A percentile compares a stretch with the other conserved stretches of the same genome.
Conservation (phyloP, 2,888 invertebrate species). For the Morpho deidamia region DNA sequence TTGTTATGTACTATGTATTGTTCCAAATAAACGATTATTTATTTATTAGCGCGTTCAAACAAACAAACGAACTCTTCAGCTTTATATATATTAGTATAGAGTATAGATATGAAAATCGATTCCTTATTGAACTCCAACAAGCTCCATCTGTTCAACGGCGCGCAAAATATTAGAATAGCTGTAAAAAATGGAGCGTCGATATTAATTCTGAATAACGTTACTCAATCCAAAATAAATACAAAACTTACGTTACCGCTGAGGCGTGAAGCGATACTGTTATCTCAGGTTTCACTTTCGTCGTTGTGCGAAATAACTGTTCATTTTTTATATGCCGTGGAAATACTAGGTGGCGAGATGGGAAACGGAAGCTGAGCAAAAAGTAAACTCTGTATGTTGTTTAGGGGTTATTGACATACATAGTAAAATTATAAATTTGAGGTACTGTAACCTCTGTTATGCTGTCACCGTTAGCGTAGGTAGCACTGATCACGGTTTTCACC, state of each 20-base stretch:
- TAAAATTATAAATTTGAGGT: neutral
- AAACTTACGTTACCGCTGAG: conserved; percentile 32
- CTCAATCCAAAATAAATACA: conserved; percentile 24
- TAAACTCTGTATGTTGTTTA: neutral
- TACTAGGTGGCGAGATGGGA: neutral
- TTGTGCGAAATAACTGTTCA: conserved; percentile 35
- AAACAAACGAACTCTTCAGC: too few relatives aligned
- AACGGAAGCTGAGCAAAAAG: neutral
- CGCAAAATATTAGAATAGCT: neutral
- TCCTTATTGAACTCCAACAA: too few relatives aligned
- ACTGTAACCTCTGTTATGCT: too few relatives aligned
- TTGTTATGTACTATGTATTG: too few relatives aligned
- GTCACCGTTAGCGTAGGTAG: too few relatives aligned
- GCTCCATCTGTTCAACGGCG: neutral
- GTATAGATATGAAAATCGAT: too few relatives aligned
- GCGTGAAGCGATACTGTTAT: conserved; percentile 39
- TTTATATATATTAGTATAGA: too few relatives aligned
- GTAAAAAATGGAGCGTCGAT: neutral
- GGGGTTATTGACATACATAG: too few relatives aligned
- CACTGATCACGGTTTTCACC: too few relatives aligned
- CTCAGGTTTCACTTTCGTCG: conserved; percentile 50
- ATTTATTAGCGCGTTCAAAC: too few relatives aligned
- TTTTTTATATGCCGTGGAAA: conserved; percentile 11
- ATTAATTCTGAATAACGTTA: conserved; percentile 1
- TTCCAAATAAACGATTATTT: too few relatives aligned